Evolutionary conservation across 2,113 vertebrate species (phyloP).

Genomic region (Lonchura striata): DNA sequence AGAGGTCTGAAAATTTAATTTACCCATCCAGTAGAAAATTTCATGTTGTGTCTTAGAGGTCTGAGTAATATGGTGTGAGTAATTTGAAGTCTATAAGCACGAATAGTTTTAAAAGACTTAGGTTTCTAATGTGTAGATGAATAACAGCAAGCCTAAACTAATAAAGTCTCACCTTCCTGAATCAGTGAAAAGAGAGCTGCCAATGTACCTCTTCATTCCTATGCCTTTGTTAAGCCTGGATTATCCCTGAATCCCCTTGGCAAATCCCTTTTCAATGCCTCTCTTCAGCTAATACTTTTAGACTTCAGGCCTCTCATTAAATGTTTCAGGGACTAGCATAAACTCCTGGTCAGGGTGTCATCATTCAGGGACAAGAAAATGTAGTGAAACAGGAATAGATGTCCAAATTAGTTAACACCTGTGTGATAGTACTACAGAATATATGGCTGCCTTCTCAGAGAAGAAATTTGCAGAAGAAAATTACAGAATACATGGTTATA

Average conservation of each 20-base stretch:
- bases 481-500: not conserved
- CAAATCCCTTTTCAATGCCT: constrained; percentile 39
- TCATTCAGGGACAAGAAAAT: not conserved
- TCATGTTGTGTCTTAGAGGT: not conserved
- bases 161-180: not conserved
- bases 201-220: constrained; percentile 15
- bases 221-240: constrained; percentile 14
- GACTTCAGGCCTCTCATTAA: not conserved
- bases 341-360: not conserved
- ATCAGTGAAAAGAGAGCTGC: not conserved
- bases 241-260: constrained; percentile 39
- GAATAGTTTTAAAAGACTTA: not conserved
- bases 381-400: not conserved
- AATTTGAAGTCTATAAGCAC: not conserved
- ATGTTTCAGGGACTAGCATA: not conserved
- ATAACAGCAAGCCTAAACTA: not conserved
- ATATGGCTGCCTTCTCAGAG: not conserved
- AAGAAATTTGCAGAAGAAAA: not conserved
- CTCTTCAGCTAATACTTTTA: constrained; percentile 34
- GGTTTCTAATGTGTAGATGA: not conserved
- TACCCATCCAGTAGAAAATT: not conserved
- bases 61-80: not conserved
- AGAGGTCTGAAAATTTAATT: not conserved
- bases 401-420: not conserved
- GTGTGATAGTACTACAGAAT: not conserved